A percentile compares a stretch with the other conserved stretches of the same genome.
These are phyloP conservation scores for Tamias sibiricus DNA, from an alignment of 2,113 vertebrate species.

Conservation along the genomic window DNA sequence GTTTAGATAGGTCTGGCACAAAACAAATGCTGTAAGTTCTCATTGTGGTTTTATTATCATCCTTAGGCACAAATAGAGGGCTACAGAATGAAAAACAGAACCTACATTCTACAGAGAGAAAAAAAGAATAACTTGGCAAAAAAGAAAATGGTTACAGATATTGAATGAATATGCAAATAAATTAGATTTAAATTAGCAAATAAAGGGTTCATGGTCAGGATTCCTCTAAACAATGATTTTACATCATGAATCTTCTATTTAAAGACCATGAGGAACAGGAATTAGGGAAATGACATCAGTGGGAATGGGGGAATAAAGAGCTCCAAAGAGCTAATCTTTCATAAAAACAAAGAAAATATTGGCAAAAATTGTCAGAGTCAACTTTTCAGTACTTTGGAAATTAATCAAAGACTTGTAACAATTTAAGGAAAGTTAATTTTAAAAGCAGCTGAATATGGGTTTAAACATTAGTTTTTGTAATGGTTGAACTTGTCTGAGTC, in stretches of 20 bases:
- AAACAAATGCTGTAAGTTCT: not conserved
- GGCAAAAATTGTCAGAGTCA: not conserved
- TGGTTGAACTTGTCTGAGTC: not conserved
- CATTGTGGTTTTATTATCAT: not conserved
- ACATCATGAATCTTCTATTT: not conserved
- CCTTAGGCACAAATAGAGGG: not conserved
- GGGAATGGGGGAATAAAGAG: not conserved
- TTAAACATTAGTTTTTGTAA: not conserved
- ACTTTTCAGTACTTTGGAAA: not conserved
- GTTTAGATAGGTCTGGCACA: not conserved
- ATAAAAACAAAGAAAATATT: not conserved
- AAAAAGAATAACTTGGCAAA: not conserved
- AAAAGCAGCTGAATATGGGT: not conserved
- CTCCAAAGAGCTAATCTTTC: not conserved
- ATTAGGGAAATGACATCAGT: not conserved
- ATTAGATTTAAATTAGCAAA: constrained; percentile 17
- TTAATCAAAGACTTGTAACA: not conserved
- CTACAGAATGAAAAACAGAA: constrained; percentile 21
- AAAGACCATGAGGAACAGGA: not conserved
- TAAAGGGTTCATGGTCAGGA: not conserved
- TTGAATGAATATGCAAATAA: not conserved
- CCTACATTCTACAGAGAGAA: not conserved
- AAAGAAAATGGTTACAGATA: not conserved
- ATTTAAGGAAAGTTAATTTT: not conserved
- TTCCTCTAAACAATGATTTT: not conserved